Evolutionary conservation across 2,113 vertebrate species (phyloP).

Genomic region (Neolamprologus cancellatus): DNA sequence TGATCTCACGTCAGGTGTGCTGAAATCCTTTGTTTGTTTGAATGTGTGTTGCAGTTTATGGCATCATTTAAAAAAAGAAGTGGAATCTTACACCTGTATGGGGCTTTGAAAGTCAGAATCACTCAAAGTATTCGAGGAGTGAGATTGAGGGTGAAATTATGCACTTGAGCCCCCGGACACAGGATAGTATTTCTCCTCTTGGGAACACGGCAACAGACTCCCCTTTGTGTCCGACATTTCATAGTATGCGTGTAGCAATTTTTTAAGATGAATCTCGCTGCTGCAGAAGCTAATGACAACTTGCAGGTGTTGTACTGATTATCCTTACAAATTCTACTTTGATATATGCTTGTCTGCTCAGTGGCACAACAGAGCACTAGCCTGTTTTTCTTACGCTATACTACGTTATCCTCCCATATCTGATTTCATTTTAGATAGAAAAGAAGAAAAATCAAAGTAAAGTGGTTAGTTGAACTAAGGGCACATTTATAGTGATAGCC

Average conservation of each 20-base stretch:
- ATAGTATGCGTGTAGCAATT: constrained; percentile 56
- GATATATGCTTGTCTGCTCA: constrained; percentile 9
- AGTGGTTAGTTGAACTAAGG: background rate
- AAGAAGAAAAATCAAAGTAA: background rate
- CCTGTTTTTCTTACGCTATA: background rate
- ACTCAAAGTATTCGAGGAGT: constrained; percentile 32
- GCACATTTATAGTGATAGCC: background rate
- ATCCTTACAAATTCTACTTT: constrained; percentile 25
- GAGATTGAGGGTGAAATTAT: constrained; percentile 42
- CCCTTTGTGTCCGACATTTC: constrained; percentile 61
- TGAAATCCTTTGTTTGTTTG: background rate
- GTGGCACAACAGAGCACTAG: background rate
- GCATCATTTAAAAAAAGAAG: background rate
- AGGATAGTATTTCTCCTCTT: constrained; percentile 54
- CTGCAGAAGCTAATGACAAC: constrained; percentile 48
- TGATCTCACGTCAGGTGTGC: background rate
- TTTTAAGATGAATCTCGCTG: constrained; percentile 57
- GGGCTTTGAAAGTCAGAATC: constrained; percentile 31
- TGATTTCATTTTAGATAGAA: background rate
- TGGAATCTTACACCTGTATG: constrained; percentile 39
- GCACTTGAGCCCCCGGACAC: constrained; percentile 44
- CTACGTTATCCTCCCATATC: background rate
- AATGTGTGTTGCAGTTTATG: background rate
- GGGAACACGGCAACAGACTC: constrained; percentile 54
- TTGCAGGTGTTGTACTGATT: constrained; percentile 40